Percentiles rank a stretch among this genome's conserved stretches.
Evolutionary conservation across 2,888 invertebrate genomes (phyloP).

Genomic region (Strigamia maritima): DNA sequence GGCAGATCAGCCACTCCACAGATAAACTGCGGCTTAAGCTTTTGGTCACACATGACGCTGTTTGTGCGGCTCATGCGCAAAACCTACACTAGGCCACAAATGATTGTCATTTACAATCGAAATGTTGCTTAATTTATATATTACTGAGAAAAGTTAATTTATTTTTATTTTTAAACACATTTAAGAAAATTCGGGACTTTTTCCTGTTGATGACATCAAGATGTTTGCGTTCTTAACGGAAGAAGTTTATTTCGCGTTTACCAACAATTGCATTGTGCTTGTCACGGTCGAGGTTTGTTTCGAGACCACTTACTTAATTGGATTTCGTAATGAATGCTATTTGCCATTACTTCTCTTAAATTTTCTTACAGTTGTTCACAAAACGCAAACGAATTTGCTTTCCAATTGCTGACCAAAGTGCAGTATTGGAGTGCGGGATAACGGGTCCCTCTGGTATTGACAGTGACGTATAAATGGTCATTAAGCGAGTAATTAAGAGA

Average conservation of each 20-base stretch:
- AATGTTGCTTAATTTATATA: too few relatives aligned
- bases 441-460: conserved; percentile 2
- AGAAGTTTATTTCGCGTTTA: background rate
- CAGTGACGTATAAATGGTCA: conserved; percentile 10
- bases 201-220: background rate
- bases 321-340: background rate
- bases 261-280: background rate
- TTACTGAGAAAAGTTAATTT: too few relatives aligned
- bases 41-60: too few relatives aligned
- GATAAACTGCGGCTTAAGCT: too few relatives aligned
- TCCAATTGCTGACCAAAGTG: conserved; percentile 5
- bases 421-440: conserved; percentile 10
- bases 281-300: background rate
- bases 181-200: background rate
- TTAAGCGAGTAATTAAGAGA: conserved; percentile 15
- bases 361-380: background rate
- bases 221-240: background rate
- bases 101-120: too few relatives aligned
- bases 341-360: background rate
- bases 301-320: conserved; percentile 5
- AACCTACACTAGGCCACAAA: too few relatives aligned
- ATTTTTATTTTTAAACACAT: background rate
- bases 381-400: conserved; percentile 10
- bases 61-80: too few relatives aligned
- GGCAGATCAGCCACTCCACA: too few relatives aligned